Conservation (phyloP, 2,113 vertebrate species). For the pig (Sus scrofa) region T2T-Sscrofa CM000820.6:86799001-86799500, state of each 20-base stretch:
- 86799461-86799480: not conserved
- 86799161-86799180: not conserved
- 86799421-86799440: fast-evolving
- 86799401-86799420: not conserved
- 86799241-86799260: not conserved
- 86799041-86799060: not conserved
- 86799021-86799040: slow-evolving; percentile 65
- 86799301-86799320: not conserved
- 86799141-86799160: not conserved
- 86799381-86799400: not conserved
- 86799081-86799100: not conserved
- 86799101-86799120: not conserved
- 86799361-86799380: not conserved
- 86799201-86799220: not conserved
- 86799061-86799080: not conserved
- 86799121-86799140: not conserved
- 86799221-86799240: not conserved
- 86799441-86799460: fast-evolving
- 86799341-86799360: not conserved
- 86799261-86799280: not conserved
- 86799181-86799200: not conserved
- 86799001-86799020: slow-evolving; percentile 64
- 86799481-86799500: not conserved
- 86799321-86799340: not conserved
- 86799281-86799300: not conserved